Conservation (phyloP, 2,113 vertebrate genomes). For the Eulemur macaco region DNA sequence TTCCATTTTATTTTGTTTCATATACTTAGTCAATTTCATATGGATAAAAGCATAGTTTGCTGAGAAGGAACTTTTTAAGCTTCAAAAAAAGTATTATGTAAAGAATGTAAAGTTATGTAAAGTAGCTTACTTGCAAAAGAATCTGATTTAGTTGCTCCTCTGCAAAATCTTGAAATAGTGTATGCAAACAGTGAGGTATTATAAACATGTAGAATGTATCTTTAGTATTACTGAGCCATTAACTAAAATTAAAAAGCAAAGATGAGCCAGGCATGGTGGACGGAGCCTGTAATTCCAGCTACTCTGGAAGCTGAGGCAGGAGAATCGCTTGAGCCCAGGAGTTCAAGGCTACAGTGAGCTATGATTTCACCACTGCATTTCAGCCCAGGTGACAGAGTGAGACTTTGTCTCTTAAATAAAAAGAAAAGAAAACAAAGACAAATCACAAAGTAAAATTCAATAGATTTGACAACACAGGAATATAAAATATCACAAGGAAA, state of each 20-base stretch:
- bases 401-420: too few relatives aligned
- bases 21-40: conserved; percentile 41
- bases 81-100: conserved; percentile 54
- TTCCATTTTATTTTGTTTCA: conserved; percentile 49
- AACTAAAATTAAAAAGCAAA: conserved; percentile 38
- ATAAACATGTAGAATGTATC: not conserved
- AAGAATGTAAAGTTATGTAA: conserved; percentile 62
- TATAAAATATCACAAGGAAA: not conserved
- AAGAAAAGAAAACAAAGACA: not conserved
- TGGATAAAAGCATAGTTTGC: conserved; percentile 51
- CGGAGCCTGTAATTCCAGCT: too few relatives aligned
- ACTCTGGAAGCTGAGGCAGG: too few relatives aligned
- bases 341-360: too few relatives aligned
- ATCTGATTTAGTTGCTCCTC: conserved; percentile 48
- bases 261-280: not conserved
- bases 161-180: conserved; percentile 49
- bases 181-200: not conserved
- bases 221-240: conserved; percentile 1
- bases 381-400: too few relatives aligned
- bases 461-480: not conserved
- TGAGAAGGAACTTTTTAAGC: conserved; percentile 50
- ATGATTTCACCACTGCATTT: too few relatives aligned
- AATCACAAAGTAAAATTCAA: conserved; percentile 13
- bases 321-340: too few relatives aligned
- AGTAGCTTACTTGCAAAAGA: conserved; percentile 56